Evolutionary conservation across 2,888 invertebrate genomes (phyloP).

Genomic region (Papilio elwesi): DNA sequence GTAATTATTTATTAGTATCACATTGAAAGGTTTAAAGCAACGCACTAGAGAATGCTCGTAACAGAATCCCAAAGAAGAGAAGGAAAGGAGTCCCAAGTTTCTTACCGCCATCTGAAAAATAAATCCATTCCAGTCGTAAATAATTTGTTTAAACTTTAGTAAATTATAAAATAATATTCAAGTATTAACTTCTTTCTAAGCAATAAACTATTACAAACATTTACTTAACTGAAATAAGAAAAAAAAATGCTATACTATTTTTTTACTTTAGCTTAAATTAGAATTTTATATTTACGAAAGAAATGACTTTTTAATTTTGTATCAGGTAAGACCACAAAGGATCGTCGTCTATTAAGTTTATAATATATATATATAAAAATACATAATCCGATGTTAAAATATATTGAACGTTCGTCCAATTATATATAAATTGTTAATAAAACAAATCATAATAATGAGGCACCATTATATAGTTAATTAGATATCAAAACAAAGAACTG

Average conservation of each 20-base stretch:
- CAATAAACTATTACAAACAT: neutral
- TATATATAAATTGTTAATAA: neutral
- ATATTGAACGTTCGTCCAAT: neutral
- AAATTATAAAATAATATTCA: no score
- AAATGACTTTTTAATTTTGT: no score
- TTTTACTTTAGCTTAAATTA: neutral
- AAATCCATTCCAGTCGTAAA: neutral
- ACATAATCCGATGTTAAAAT: neutral
- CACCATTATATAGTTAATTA: neutral
- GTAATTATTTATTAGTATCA: conserved; percentile 44
- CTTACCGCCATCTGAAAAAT: conserved; percentile 38
- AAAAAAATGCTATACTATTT: neutral
- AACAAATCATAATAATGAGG: neutral
- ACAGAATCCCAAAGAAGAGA: conserved; percentile 46
- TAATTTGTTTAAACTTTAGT: no score
- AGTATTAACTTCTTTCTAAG: no score
- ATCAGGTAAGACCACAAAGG: no score
- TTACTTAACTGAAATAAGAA: conserved; percentile 1
- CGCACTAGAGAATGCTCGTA: conserved; percentile 31
- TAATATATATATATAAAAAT: neutral
- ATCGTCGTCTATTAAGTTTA: no score
- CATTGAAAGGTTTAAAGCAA: conserved; percentile 41
- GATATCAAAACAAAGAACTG: neutral
- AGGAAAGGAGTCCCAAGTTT: conserved; percentile 4
- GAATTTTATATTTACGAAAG: no score